Evolutionary conservation across 30 jellyfish, hydroid and myxozoan species (phyloP), one percentile per base, ranked within the genome.

Genomic region (Chrysaora quinquecirrha): DNA sequence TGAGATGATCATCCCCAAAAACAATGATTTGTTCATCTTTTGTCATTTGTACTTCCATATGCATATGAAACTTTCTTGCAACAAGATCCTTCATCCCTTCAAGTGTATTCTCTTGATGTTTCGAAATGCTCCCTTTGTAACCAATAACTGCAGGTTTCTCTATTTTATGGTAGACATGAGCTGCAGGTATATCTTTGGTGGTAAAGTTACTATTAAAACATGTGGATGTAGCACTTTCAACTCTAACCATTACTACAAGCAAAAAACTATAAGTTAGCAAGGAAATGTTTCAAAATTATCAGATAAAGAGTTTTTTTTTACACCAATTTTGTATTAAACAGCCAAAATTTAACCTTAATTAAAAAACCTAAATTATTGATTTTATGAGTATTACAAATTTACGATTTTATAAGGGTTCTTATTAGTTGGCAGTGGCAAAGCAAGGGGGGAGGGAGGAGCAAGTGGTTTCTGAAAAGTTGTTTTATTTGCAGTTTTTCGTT

Each of bases 21-120:
- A 93, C 31, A 72, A 93, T 77, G 0, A 93, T 66, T 49, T 82
- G 71, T 30, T 87, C 82, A 75, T 93, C 97, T 64, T 48, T 65
- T 19, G 97, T 87, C n/a, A 89, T 77, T 34, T 82, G 97, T 0
- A 93, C 97, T 61, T 93, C 96, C 98, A 93, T 80, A 78, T 93
- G 98, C 30, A 93, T 80, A 2, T 87, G 90, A 30, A 85, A 94
- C 60, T 38, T 38, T 21, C 77, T 84, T 16, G 47, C 38, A n/a
- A 87, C 80, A 48, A 87, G 61, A 30, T 73, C 84, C 43, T 68
- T 56, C 81, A 93, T 93, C 16, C 98, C 98, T 48, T 93, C 98
- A 50, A 93, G 48, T 2, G 95, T 48, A 69, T 93, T 93, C 49
- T 93, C 98, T 50, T 93, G 98, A 60, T 87, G 74, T 34, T 75